A percentile compares a stretch with the other conserved stretches of the same genome.
These are phyloP conservation scores for Florisuga fusca DNA, from an alignment of 2,797 vertebrate genomes.

Conservation along the genomic window DNA sequence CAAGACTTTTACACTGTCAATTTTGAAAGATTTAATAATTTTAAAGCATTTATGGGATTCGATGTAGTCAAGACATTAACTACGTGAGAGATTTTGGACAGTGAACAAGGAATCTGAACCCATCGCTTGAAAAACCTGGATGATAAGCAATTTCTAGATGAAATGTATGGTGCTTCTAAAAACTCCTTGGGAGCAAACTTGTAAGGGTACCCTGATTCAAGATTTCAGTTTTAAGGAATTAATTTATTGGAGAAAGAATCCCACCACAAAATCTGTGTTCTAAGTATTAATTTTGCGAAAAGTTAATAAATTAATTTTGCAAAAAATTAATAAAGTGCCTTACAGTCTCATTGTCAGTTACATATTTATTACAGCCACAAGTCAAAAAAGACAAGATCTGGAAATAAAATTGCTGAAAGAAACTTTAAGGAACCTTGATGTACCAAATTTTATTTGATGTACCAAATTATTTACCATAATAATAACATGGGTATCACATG, in stretches of 20 bases:
- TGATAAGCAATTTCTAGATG: neutral
- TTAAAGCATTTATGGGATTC: constrained; percentile 16
- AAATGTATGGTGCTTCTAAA: neutral
- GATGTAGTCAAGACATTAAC: constrained; percentile 5
- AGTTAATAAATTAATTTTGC: neutral
- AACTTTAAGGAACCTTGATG: neutral
- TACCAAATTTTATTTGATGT: neutral
- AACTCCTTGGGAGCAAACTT: neutral
- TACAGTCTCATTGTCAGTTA: neutral
- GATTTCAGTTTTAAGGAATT: neutral
- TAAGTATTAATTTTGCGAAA: neutral
- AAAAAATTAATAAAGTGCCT: neutral
- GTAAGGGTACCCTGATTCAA: neutral
- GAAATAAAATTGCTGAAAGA: neutral
- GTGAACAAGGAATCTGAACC: neutral
- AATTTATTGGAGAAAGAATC: neutral
- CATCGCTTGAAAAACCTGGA: neutral
- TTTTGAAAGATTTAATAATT: constrained; percentile 43
- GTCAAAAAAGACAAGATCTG: neutral
- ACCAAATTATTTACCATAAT: neutral
- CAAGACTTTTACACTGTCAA: constrained; percentile 2
- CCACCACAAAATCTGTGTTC: neutral
- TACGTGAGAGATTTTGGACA: neutral
- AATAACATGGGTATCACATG: neutral
- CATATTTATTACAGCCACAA: neutral